phyloP scores from a whole-genome alignment of 2,797 vertebrate genomes.

The Mormyrops attenuatus region DNA sequence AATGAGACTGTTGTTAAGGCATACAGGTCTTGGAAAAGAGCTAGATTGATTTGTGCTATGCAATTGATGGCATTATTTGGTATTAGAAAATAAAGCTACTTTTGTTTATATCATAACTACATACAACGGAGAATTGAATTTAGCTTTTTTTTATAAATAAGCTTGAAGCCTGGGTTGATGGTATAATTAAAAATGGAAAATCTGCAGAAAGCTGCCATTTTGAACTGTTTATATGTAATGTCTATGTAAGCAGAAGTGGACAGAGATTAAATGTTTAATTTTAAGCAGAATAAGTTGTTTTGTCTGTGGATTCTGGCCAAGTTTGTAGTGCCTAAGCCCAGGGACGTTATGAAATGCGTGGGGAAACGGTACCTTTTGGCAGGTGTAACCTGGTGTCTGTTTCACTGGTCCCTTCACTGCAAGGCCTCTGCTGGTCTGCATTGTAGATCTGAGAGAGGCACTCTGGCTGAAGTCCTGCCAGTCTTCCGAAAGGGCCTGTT shows the following conservation, averaged over 20 bases:
- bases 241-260: background rate
- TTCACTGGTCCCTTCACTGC: background rate
- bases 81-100: background rate
- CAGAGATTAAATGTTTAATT: background rate
- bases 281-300: background rate
- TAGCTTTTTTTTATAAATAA: background rate
- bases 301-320: background rate
- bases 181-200: background rate
- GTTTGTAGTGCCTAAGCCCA: background rate
- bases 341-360: background rate
- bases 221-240: background rate
- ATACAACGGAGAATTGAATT: background rate
- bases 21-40: background rate
- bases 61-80: background rate
- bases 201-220: background rate
- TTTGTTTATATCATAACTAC: background rate
- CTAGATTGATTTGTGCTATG: background rate
- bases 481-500: constrained; percentile 10
- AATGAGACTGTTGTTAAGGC: background rate
- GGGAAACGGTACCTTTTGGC: background rate
- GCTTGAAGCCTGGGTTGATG: background rate
- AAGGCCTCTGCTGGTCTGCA: constrained; percentile 8
- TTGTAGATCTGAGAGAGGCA: background rate
- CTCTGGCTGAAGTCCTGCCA: constrained; percentile 18
- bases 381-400: background rate